Evolutionary conservation across 2,113 vertebrate genomes (phyloP), one percentile per base, ranked within the genome.

Genomic region (Strix aluco): DNA sequence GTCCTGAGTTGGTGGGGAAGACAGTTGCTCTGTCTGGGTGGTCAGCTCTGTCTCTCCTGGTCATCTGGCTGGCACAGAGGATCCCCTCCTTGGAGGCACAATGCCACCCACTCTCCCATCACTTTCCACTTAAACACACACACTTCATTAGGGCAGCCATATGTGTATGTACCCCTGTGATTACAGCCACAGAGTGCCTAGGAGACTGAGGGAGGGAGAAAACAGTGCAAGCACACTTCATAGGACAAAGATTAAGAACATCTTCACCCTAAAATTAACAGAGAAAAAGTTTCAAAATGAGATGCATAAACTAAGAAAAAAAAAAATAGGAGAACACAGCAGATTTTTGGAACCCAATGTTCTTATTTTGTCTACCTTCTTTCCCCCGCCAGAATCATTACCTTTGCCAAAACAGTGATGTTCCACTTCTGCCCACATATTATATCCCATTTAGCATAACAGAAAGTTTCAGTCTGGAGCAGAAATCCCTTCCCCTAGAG

Each of bases 151-250:
- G 14, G 79, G 55, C 30, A 71, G 42, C 27, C 3, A 3, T 16
- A 47, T 8, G 34, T 9, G 36, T 47, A 42, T 0, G 0, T n/a
- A 1, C 1, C 14, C 11, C 47, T 7, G 15, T 13, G 52, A 25
- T 38, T 63, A 42, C 47, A 59, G 61, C 8, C 61, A 46, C 17
- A 22, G 12, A 4, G 5, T 11, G 30, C n/a, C 30, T 55, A 30
- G 75, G 36, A 65, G 47, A 42, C 25, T 11, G 62, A 65, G 27
- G 36, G 8, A 32, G 30, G 54, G 13, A 80, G 38, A 54, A 67
- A 86, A 46, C 0, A 1, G 5, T 6, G 19, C 59, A 62, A 46
- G 18, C 10, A 27, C 27, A 14, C 26, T 65, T 79, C 21, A 3
- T 5, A 49, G 54, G 7, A 22, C 6, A 40, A 25, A 92, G 25